phyloP scores from a whole-genome alignment of 2,888 invertebrate genomes.

The Megalurothrips usitatus region DNA sequence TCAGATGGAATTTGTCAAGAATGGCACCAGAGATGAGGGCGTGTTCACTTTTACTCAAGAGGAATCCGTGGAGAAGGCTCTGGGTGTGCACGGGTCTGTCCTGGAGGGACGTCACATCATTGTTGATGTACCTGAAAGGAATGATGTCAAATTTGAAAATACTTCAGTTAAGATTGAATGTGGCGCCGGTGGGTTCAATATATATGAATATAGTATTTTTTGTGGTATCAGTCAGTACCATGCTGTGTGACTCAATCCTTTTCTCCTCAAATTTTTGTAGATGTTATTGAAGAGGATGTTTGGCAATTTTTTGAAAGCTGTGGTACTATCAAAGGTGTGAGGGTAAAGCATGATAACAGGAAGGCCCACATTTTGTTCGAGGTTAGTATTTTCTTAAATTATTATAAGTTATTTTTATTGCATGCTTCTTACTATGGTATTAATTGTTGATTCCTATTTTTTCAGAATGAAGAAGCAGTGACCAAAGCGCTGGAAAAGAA shows the following conservation, averaged over 20 bases:
- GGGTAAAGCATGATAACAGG: constrained; percentile 1
- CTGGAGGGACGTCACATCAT: constrained; percentile 1
- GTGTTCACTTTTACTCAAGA: constrained; percentile 11
- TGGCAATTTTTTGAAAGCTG: neutral
- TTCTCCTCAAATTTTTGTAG: neutral
- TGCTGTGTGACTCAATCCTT: neutral
- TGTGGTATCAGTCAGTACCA: neutral
- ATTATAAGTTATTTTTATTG: too few relatives aligned
- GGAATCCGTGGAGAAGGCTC: constrained; percentile 5
- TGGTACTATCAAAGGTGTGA: neutral
- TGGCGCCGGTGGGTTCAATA: neutral
- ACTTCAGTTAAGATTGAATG: constrained; percentile 11
- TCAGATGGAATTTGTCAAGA: constrained; percentile 4
- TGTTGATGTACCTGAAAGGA: constrained; percentile 22
- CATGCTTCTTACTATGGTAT: too few relatives aligned
- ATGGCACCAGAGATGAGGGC: neutral
- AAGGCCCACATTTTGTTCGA: constrained; percentile 5
- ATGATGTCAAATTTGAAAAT: constrained; percentile 3
- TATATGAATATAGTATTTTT: neutral
- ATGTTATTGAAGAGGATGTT: constrained; percentile 3
- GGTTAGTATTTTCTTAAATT: neutral
- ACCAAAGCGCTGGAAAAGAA: neutral
- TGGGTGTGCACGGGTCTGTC: neutral
- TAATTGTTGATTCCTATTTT: neutral
- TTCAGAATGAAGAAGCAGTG: neutral